Conservation (phyloP, 2,797 vertebrate species). For the Lerista edwardsae region DNA sequence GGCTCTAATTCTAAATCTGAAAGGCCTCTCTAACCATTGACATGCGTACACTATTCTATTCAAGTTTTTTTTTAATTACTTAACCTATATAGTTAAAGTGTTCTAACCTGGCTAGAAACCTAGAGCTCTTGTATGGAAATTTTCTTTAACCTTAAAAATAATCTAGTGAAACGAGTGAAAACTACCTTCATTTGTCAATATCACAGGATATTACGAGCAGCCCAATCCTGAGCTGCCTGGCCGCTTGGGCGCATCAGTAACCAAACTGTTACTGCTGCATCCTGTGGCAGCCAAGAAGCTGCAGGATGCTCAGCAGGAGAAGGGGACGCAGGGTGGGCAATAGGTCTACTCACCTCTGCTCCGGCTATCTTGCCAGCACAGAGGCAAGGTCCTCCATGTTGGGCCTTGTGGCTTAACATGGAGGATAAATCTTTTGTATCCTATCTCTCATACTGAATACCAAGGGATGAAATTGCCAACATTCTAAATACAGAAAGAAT, state of each 20-base stretch:
- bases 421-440: no score
- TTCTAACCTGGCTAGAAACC: slow-evolving; percentile 24
- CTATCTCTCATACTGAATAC: neutral
- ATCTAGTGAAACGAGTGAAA: slow-evolving; percentile 10
- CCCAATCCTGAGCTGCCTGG: no score
- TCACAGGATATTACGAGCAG: slow-evolving; percentile 5
- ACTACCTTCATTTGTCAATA: neutral
- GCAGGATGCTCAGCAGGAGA: no score
- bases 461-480: slow-evolving; percentile 41
- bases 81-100: slow-evolving; percentile 12
- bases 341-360: no score
- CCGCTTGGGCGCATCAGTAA: no score
- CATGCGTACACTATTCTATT: neutral
- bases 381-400: no score
- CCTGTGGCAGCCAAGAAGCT: no score
- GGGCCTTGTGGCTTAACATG: no score
- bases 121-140: neutral
- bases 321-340: no score
- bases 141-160: neutral
- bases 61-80: neutral
- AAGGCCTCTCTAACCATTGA: neutral
- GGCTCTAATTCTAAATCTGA: neutral
- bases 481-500: slow-evolving; percentile 35
- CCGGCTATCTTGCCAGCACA: no score
- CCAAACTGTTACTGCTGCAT: no score